A percentile compares a stretch with the other conserved stretches of the same genome.
Conservation (phyloP, 92 coral and sea anemone species). For the Umimayanthus chanpuru region DNA sequence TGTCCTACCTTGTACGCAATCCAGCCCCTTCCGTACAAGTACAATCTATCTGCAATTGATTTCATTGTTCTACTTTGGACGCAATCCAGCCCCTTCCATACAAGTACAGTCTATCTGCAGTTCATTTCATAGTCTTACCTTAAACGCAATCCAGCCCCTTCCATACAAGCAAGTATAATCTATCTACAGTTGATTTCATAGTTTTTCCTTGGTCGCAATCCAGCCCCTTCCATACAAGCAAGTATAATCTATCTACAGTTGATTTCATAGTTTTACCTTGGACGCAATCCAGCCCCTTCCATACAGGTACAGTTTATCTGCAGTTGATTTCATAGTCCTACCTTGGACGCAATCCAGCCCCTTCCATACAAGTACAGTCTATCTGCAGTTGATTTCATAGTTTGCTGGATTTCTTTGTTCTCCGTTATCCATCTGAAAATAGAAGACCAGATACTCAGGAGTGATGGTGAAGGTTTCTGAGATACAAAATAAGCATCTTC, state of each 20-base stretch:
- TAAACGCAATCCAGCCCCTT: conserved; percentile 80
- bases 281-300: conserved; percentile 92
- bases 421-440: conserved; percentile 83
- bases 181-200: conserved; percentile 58
- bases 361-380: conserved; percentile 90
- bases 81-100: neutral
- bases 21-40: conserved; percentile 84
- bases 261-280: conserved; percentile 61
- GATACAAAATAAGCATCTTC: neutral
- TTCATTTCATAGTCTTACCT: conserved; percentile 60
- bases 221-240: too few relatives aligned
- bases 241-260: too few relatives aligned
- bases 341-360: conserved; percentile 90
- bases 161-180: conserved; percentile 84
- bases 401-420: conserved; percentile 88
- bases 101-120: conserved; percentile 73
- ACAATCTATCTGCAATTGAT: conserved; percentile 72
- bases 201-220: too few relatives aligned
- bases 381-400: conserved; percentile 81
- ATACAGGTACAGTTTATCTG: conserved; percentile 84
- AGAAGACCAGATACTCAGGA: neutral
- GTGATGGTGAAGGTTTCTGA: neutral
- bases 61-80: too few relatives aligned
- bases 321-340: conserved; percentile 68
- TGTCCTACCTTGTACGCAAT: conserved; percentile 49